Evolutionary conservation across 2,113 vertebrate species (phyloP).

Genomic region (Perca schrenkii): DNA sequence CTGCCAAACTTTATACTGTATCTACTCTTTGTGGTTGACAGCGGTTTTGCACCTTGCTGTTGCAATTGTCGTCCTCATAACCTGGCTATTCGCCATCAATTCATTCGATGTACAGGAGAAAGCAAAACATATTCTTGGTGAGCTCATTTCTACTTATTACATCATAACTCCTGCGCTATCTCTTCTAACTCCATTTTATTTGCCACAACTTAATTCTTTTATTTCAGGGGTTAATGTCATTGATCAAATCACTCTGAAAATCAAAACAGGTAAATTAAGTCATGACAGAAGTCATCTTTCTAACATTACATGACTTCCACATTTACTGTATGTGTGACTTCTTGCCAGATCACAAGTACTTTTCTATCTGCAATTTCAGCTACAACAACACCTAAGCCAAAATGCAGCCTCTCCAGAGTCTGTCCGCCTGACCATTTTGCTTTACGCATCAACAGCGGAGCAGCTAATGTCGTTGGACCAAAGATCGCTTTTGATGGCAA

Average conservation of each 20-base stretch:
- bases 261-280: neutral
- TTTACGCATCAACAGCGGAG: conserved; percentile 87
- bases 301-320: neutral
- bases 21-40: conserved; percentile 39
- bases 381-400: neutral
- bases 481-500: conserved; percentile 88
- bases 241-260: neutral
- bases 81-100: conserved; percentile 41
- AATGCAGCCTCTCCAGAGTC: conserved; percentile 80
- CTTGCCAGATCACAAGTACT: neutral
- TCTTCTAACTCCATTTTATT: neutral
- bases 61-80: conserved; percentile 52
- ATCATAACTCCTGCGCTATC: neutral
- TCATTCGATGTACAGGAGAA: conserved; percentile 4
- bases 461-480: conserved; percentile 89
- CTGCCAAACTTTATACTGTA: neutral
- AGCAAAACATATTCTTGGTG: conserved; percentile 41
- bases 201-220: neutral
- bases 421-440: conserved; percentile 84
- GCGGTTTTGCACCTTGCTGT: conserved; percentile 12
- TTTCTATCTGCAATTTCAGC: conserved; percentile 37
- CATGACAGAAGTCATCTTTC: neutral
- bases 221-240: neutral
- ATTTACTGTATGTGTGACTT: neutral
- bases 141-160: conserved; percentile 34